phyloP scores from a whole-genome alignment of 2,888 invertebrate species.

The Lasius fuliginosus region DNA sequence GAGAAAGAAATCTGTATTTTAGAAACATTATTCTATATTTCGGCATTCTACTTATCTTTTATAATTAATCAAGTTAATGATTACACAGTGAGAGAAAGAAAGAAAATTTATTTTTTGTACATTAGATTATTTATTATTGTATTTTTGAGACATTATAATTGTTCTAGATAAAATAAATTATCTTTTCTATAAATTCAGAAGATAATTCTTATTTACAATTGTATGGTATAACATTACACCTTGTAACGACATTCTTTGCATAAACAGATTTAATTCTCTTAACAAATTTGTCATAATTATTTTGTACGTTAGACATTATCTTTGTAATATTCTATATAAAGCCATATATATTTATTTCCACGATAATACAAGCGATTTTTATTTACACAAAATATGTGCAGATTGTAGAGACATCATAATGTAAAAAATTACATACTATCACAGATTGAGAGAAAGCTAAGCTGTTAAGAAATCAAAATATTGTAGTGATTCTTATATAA shows the following conservation, averaged over 20 bases:
- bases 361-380: slow-evolving; percentile 46
- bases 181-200: slow-evolving; percentile 69
- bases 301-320: slow-evolving; percentile 53
- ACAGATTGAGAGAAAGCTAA: slow-evolving; percentile 49
- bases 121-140: slow-evolving; percentile 69
- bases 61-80: slow-evolving; percentile 49
- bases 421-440: slow-evolving; percentile 57
- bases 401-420: slow-evolving; percentile 62
- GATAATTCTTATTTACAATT: slow-evolving; percentile 67
- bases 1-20: slow-evolving; percentile 73
- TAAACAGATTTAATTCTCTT: slow-evolving; percentile 56
- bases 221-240: background rate
- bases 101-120: slow-evolving; percentile 68
- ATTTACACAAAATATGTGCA: slow-evolving; percentile 60
- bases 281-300: slow-evolving; percentile 45
- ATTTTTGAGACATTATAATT: slow-evolving; percentile 64
- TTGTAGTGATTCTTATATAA: slow-evolving; percentile 62
- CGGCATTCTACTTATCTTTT: slow-evolving; percentile 72
- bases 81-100: slow-evolving; percentile 58
- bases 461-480: slow-evolving; percentile 70
- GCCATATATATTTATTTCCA: slow-evolving; percentile 59
- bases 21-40: slow-evolving; percentile 64
- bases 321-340: slow-evolving; percentile 60
- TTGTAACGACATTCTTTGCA: slow-evolving; percentile 5
- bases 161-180: slow-evolving; percentile 62